Base-by-base conservation (phyloP, 2,113 vertebrate genomes). In the Dolichallabes microphthalmus region DNA sequence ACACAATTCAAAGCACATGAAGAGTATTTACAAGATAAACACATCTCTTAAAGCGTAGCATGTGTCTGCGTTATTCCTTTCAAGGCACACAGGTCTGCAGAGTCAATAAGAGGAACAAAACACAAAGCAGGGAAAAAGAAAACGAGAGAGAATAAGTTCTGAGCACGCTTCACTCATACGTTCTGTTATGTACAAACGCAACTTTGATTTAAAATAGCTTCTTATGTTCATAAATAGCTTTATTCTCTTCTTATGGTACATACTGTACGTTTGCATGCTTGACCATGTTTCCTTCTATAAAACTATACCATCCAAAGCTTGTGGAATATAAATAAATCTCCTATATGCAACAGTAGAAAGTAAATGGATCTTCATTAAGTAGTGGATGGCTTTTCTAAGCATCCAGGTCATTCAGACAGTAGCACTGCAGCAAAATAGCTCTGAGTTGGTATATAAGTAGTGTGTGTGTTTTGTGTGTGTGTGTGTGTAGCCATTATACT, bases 11-110 rank as follows among this genome's bases (percentile, higher is more conserved):
- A 94, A 93, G 92, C 94, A 96, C 93, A 91, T 84, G 79, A 94
- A 93, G 91, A 94, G 94, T 96, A 97, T 98, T 96, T 98, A 98
- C 96, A 97, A 89, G 82, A 87, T 91, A 91, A 96, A 95, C 95
- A 95, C 96, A 94, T 45, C 92, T 91, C 60, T 64, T 45, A 64
- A 32, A 78, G 89, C 90, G 92, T 89, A 89, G 92, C 94, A 89
- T 92, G 92, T 94, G 92, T 94, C 94, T 89, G 91, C 93, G 95
- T 92, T 93, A 95, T 79, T 20, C 30, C 76, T 60, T 13, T 25
- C 19, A 0, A 19, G 60, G 19, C 94, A 94, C 95, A 94, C 93
- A 93, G 91, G 92, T 83, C 77, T 71, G 86, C 86, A 66, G 53
- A 85, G 63, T 71, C 85, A 69, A 91, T 90, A 90, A 92, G 11